phyloP scores from a whole-genome alignment of 2,888 invertebrate genomes.

The Prosopocoilus inquinatus region DNA sequence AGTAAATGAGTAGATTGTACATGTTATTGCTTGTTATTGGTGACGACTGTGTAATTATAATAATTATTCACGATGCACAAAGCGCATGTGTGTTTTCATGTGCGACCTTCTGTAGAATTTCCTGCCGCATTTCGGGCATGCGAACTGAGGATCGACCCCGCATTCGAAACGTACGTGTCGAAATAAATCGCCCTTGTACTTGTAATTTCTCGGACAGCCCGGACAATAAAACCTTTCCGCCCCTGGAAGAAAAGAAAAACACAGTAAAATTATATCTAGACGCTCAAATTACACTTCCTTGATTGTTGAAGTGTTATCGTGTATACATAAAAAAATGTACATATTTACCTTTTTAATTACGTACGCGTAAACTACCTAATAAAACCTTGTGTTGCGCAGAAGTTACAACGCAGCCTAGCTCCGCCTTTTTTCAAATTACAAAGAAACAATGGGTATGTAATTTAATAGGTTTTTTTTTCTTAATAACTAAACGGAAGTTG shows the following conservation, averaged over 20 bases:
- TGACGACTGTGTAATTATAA: too few species aligned
- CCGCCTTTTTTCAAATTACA: too few species aligned
- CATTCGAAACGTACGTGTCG: constrained; percentile 69
- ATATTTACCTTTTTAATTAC: neutral
- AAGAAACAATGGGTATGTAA: too few species aligned
- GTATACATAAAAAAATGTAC: neutral
- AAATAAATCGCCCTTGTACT: constrained; percentile 69
- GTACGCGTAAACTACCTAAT: too few species aligned
- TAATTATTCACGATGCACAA: constrained; percentile 21
- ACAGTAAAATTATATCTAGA: too few species aligned
- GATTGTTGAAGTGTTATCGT: neutral
- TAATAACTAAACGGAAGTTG: too few species aligned
- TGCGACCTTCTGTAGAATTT: constrained; percentile 19
- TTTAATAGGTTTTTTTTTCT: too few species aligned
- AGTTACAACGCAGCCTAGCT: too few species aligned
- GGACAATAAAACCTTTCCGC: constrained; percentile 12
- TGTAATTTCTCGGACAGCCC: constrained; percentile 50
- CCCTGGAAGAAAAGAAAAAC: neutral
- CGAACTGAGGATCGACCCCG: constrained; percentile 43
- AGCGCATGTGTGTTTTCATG: constrained; percentile 17
- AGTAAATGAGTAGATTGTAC: too few species aligned
- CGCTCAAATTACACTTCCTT: neutral
- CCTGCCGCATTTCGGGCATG: constrained; percentile 25
- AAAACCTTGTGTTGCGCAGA: too few species aligned
- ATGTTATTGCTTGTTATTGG: too few species aligned